phyloP scores from a whole-genome alignment of 92 coral and sea anemone genomes.

The Palythoa heliodiscus region DNA sequence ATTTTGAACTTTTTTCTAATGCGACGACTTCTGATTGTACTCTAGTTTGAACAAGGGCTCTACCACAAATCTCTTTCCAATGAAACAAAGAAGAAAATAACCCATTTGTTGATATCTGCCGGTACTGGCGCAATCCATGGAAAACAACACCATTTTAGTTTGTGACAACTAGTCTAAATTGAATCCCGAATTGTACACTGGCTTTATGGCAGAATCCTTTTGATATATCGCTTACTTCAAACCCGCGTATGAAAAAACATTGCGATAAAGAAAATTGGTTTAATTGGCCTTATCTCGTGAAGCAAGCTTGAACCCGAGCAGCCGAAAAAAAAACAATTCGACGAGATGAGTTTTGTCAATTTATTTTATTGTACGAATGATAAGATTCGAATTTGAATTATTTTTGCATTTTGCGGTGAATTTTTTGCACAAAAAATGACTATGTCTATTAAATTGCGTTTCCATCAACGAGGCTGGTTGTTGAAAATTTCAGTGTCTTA shows the following conservation, averaged over 20 bases:
- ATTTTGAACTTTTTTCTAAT: neutral
- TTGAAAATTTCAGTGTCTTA: conserved; percentile 41
- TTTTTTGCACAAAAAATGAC: conserved; percentile 1
- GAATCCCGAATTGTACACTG: conserved; percentile 1
- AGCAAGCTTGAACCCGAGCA: conserved; percentile 9
- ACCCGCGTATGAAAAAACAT: conserved; percentile 20
- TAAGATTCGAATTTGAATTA: neutral
- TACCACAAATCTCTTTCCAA: neutral
- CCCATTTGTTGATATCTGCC: neutral
- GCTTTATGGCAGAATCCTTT: neutral
- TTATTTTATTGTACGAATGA: neutral
- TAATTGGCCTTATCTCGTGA: conserved; percentile 17
- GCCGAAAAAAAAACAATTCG: conserved; percentile 15
- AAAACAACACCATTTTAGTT: neutral
- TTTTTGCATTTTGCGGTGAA: neutral
- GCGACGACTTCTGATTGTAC: neutral
- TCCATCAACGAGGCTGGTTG: conserved; percentile 34
- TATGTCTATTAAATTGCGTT: conserved; percentile 13
- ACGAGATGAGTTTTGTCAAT: neutral
- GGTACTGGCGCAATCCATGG: neutral
- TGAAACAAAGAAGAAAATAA: neutral
- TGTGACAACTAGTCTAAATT: neutral
- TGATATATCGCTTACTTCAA: conserved; percentile 1
- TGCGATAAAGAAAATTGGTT: conserved; percentile 21
- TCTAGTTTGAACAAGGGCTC: neutral